phyloP scores from a whole-genome alignment of 2,113 vertebrate species.

The Prolemur simus region DNA sequence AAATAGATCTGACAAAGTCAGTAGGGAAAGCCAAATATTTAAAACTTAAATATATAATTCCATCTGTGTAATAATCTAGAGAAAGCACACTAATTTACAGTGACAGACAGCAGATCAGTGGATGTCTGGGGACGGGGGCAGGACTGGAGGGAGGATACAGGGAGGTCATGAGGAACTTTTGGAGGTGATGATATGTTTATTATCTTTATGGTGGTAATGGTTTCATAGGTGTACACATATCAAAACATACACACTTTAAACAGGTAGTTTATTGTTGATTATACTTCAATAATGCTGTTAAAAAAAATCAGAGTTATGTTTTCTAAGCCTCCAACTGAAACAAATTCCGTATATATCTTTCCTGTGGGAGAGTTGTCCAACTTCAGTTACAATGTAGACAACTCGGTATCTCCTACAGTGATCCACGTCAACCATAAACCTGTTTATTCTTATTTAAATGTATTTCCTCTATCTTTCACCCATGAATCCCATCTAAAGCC shows the following conservation, averaged over 20 bases:
- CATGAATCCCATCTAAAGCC: neutral
- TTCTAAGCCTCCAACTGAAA: neutral
- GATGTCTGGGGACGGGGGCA: too few relatives aligned
- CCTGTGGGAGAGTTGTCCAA: neutral
- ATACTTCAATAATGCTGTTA: neutral
- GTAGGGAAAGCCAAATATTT: neutral
- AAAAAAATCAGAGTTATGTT: neutral
- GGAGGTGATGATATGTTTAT: neutral
- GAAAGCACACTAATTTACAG: neutral
- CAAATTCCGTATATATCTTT: neutral
- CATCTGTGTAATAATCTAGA: neutral
- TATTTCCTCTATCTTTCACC: neutral
- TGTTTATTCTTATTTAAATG: neutral
- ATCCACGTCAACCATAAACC: neutral
- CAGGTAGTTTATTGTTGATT: neutral
- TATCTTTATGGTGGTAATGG: neutral
- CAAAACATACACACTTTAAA: neutral
- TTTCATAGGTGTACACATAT: neutral
- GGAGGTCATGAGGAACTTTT: neutral
- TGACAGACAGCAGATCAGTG: neutral
- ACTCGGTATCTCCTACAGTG: neutral
- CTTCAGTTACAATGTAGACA: neutral
- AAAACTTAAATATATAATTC: neutral
- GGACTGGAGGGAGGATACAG: neutral
- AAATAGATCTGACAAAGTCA: neutral